phyloP scores from a whole-genome alignment of 2,888 invertebrate genomes.

The Eledona agricola region DNA sequence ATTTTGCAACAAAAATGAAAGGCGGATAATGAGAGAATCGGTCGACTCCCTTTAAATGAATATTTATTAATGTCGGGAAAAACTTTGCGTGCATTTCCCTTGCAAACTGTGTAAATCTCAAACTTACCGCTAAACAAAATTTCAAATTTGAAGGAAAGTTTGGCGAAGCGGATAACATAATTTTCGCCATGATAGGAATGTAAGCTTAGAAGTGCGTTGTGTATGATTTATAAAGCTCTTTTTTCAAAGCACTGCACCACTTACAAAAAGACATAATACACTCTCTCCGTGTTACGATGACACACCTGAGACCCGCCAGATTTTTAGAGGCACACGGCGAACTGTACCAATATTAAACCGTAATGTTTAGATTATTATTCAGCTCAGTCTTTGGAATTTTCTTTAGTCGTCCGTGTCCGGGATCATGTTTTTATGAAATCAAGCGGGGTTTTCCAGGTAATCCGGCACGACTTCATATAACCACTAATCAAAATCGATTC shows the following conservation, averaged over 20 bases:
- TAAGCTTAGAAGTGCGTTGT: slow-evolving; percentile 42
- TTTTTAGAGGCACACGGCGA: slow-evolving; percentile 25
- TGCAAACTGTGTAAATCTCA: slow-evolving; percentile 38
- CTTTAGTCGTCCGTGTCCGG: slow-evolving; percentile 8
- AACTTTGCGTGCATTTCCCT: slow-evolving; percentile 36
- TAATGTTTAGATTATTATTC: slow-evolving; percentile 32
- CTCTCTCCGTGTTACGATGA: slow-evolving; percentile 34
- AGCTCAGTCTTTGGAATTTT: too few species aligned
- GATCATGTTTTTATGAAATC: slow-evolving; percentile 14
- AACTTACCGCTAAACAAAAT: slow-evolving; percentile 37
- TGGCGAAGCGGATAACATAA: slow-evolving; percentile 40
- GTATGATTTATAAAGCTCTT: slow-evolving; percentile 42
- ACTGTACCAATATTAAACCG: slow-evolving; percentile 18
- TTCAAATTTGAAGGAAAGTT: slow-evolving; percentile 36
- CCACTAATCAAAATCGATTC: too few species aligned
- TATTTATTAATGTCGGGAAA: slow-evolving; percentile 32
- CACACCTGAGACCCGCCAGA: slow-evolving; percentile 31
- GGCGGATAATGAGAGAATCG: slow-evolving; percentile 26
- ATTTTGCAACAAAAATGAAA: slow-evolving; percentile 23
- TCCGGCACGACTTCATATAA: too few species aligned
- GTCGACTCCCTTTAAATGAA: slow-evolving; percentile 23
- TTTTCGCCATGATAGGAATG: slow-evolving; percentile 44
- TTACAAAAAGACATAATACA: slow-evolving; percentile 38
- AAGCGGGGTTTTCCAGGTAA: slow-evolving; percentile 8
- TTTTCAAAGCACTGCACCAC: slow-evolving; percentile 30